A percentile compares a stretch with the other conserved stretches of the same genome.
Conservation (phyloP, 2,888 invertebrate genomes). For the Athripsodes cinereus region DNA sequence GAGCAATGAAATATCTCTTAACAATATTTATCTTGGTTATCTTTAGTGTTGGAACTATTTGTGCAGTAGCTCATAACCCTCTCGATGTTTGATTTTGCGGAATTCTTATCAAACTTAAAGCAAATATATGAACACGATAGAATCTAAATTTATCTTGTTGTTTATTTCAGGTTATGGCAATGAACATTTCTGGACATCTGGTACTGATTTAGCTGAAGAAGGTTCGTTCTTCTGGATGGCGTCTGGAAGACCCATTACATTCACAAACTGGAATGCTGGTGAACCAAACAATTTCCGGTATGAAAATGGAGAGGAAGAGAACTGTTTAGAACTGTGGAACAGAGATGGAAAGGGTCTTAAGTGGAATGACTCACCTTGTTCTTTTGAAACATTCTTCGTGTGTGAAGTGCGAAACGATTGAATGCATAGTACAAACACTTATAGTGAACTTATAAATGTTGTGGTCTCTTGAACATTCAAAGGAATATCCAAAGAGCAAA, state of each 20-base stretch:
- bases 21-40: too few species aligned
- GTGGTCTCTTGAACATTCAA: too few species aligned
- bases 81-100: not conserved
- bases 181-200: constrained; percentile 91
- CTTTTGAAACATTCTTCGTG: constrained; percentile 87
- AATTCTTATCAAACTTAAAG: too few species aligned
- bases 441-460: not conserved
- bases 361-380: constrained; percentile 92
- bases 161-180: constrained; percentile 69
- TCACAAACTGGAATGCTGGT: constrained; percentile 90
- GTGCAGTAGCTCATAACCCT: not conserved
- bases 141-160: not conserved
- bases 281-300: constrained; percentile 92
- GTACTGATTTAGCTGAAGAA: constrained; percentile 86
- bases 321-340: constrained; percentile 87
- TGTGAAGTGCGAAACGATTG: constrained; percentile 70
- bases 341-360: constrained; percentile 86
- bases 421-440: constrained; percentile 24
- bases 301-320: constrained; percentile 90
- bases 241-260: constrained; percentile 80
- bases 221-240: constrained; percentile 93
- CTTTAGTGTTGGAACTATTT: constrained; percentile 22
- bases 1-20: too few species aligned
- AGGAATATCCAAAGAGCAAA: too few species aligned
- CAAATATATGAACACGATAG: too few species aligned